Evolutionary conservation across 2,113 vertebrate species (phyloP).

Genomic region (Kryptolebias marmoratus): DNA sequence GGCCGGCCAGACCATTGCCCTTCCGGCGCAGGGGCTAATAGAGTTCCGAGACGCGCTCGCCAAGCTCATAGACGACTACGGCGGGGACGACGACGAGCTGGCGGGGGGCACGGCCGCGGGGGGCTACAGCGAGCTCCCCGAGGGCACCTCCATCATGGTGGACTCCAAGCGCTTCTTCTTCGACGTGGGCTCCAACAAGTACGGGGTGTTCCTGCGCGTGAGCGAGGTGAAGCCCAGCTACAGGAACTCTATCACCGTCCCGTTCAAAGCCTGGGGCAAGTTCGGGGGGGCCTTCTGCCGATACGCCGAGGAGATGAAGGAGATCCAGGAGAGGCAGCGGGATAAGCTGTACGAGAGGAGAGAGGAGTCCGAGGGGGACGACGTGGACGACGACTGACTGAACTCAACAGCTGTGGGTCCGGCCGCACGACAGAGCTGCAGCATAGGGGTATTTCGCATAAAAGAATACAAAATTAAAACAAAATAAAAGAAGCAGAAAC

Average conservation of each 20-base stretch:
- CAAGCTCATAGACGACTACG: constrained; percentile 95
- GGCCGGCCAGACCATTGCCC: constrained; percentile 93
- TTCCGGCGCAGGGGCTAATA: constrained; percentile 93
- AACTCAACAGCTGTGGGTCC: constrained; percentile 34
- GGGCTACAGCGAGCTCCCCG: constrained; percentile 90
- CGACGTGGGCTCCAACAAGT: constrained; percentile 97
- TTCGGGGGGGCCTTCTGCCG: constrained; percentile 93
- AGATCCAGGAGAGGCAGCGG: constrained; percentile 93
- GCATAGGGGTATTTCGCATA: constrained; percentile 60
- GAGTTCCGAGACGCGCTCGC: constrained; percentile 95
- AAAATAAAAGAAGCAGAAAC: constrained; percentile 43
- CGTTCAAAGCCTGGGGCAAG: constrained; percentile 96
- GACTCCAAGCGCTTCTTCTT: constrained; percentile 97
- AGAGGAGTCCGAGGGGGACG: constrained; percentile 94
- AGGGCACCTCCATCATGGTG: constrained; percentile 96
- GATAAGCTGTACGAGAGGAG: constrained; percentile 92
- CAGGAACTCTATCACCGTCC: constrained; percentile 97
- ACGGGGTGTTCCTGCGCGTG: constrained; percentile 95
- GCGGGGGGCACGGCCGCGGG: constrained; percentile 79
- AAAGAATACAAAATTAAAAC: neutral
- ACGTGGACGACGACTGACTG: constrained; percentile 92
- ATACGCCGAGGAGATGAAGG: constrained; percentile 97
- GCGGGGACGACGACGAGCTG: constrained; percentile 91
- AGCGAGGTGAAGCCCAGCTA: constrained; percentile 98
- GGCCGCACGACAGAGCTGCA: constrained; percentile 46